phyloP scores from a whole-genome alignment of 2,888 invertebrate genomes.

The Macrosoma leucophasiata region DNA sequence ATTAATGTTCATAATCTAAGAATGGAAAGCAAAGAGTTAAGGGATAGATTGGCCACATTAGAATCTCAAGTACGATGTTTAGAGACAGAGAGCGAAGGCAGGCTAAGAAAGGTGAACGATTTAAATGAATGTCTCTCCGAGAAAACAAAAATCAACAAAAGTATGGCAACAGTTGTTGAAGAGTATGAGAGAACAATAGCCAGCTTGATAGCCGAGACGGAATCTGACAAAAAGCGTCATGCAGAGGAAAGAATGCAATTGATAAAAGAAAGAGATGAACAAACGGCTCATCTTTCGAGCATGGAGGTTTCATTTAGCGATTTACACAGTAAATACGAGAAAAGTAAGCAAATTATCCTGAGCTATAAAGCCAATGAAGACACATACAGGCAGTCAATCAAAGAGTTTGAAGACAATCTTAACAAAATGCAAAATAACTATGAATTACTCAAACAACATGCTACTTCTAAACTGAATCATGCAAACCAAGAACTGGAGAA shows the following conservation, averaged over 20 bases:
- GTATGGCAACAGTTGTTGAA: constrained; percentile 81
- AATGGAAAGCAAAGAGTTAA: constrained; percentile 64
- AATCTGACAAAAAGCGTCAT: constrained; percentile 78
- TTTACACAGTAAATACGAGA: constrained; percentile 79
- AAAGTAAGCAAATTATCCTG: constrained; percentile 77
- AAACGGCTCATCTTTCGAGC: constrained; percentile 76
- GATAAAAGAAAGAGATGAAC: constrained; percentile 76
- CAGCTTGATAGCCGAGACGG: constrained; percentile 82
- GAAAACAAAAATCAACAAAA: constrained; percentile 65
- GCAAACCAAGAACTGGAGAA: constrained; percentile 87
- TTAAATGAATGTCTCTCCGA: constrained; percentile 54
- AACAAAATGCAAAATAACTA: constrained; percentile 88
- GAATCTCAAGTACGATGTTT: constrained; percentile 54
- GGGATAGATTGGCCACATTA: constrained; percentile 54
- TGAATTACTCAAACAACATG: constrained; percentile 90
- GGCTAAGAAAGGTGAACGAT: constrained; percentile 52
- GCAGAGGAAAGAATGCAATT: constrained; percentile 70
- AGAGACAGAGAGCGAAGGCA: constrained; percentile 47
- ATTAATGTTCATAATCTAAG: constrained; percentile 67
- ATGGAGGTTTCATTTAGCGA: constrained; percentile 79
- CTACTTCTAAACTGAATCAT: constrained; percentile 86
- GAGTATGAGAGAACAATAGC: constrained; percentile 88
- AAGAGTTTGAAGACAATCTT: constrained; percentile 81
- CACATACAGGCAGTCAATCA: constrained; percentile 79
- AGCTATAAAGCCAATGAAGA: constrained; percentile 79